These are phyloP conservation scores for Neoascia interrupta DNA, from an alignment of 2,888 invertebrate genomes.

Conservation along the genomic window DNA sequence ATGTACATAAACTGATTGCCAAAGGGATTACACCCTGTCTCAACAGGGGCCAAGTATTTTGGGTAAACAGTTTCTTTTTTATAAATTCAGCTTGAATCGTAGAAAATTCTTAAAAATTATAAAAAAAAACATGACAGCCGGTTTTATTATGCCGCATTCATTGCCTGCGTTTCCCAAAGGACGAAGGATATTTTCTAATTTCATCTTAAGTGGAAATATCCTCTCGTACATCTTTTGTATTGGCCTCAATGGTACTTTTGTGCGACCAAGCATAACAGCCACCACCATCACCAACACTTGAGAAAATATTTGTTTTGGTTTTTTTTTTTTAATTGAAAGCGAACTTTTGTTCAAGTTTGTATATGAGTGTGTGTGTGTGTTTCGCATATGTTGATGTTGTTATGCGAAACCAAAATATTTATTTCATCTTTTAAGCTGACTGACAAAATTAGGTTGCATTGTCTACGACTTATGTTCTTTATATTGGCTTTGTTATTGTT, in stretches of 20 bases:
- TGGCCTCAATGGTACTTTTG: conserved; percentile 4
- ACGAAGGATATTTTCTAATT: conserved; percentile 20
- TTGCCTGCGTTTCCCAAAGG: not conserved
- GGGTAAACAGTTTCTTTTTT: too few species aligned
- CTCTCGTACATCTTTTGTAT: conserved; percentile 2
- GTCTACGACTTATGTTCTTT: too few species aligned
- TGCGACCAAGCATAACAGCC: not conserved
- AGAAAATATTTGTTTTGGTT: conserved; percentile 3
- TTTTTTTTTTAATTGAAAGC: conserved; percentile 10
- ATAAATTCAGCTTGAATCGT: not conserved
- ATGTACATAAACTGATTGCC: too few species aligned
- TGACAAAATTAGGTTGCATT: too few species aligned
- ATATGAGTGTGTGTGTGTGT: not conserved
- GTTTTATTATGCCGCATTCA: conserved; percentile 25
- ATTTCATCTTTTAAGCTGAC: not conserved
- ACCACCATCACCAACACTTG: not conserved
- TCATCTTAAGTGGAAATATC: conserved; percentile 39
- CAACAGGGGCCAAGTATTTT: too few species aligned
- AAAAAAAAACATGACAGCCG: conserved; percentile 38
- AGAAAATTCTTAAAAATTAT: conserved; percentile 19
- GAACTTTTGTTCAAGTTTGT: not conserved
- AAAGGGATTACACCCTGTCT: too few species aligned
- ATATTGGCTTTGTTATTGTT: too few species aligned
- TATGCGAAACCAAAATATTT: not conserved
- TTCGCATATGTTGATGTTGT: not conserved